These are phyloP conservation scores for Halocaridina rubra DNA, from an alignment of 2,888 invertebrate species.

Conservation along the genomic window DNA sequence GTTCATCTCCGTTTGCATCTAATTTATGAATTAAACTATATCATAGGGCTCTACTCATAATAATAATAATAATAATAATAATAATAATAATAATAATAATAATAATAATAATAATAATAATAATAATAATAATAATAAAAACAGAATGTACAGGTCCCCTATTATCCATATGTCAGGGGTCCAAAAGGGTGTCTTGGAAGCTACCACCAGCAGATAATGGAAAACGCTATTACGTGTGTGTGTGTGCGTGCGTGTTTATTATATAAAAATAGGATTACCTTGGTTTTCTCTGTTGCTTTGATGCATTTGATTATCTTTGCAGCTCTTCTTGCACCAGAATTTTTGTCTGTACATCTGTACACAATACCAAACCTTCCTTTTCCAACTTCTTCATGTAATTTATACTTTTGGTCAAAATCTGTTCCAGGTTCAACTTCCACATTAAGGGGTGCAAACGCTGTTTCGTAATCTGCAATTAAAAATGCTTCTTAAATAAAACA, in stretches of 20 bases:
- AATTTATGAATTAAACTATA: too few species aligned
- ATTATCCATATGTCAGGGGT: too few species aligned
- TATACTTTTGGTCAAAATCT: conserved; percentile 75
- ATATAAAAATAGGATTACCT: conserved; percentile 70
- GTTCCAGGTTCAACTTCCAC: conserved; percentile 73
- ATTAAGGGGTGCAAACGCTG: conserved; percentile 66
- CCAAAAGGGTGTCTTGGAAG: too few species aligned
- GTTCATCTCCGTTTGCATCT: too few species aligned
- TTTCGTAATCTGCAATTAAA: conserved; percentile 28
- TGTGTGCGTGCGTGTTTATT: too few species aligned
- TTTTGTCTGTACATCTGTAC: conserved; percentile 77
- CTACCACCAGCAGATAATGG: too few species aligned
- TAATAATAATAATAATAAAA: not conserved
- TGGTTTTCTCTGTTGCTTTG: conserved; percentile 79
- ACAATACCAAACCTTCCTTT: conserved; percentile 82
- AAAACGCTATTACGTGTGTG: too few species aligned
- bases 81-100: too few species aligned
- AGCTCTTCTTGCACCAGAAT: conserved; percentile 77
- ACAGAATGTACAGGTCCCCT: not conserved
- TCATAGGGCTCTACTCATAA: too few species aligned
- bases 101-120: too few species aligned
- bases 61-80: too few species aligned
- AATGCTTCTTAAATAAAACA: too few species aligned
- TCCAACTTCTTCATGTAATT: conserved; percentile 79
- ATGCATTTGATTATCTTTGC: conserved; percentile 86